These are phyloP conservation scores for Spheniscus mendiculus DNA, from an alignment of 2,113 vertebrate genomes.

Conservation along the genomic window DNA sequence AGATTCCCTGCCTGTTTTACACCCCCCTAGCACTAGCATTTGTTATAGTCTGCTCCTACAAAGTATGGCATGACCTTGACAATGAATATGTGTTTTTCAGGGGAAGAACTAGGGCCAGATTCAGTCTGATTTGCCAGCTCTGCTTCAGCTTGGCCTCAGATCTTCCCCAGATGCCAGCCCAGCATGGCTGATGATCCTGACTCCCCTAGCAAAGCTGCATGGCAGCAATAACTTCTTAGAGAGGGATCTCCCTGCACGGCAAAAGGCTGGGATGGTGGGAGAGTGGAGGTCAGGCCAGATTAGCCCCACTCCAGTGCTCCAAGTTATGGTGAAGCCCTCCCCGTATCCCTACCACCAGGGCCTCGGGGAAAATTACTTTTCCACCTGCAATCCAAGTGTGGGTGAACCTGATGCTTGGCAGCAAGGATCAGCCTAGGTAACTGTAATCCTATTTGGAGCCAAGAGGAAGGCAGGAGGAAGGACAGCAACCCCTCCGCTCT, in stretches of 20 bases:
- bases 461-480: background rate
- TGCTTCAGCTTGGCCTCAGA: background rate
- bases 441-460: background rate
- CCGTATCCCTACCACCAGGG: no score
- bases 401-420: background rate
- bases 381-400: background rate
- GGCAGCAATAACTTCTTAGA: background rate
- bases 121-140: background rate
- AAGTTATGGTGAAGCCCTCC: background rate
- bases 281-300: background rate
- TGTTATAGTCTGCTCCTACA: rapidly evolving
- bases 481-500: background rate
- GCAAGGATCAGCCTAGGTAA: background rate
- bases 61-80: background rate
- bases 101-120: background rate
- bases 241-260: rapidly evolving
- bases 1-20: background rate
- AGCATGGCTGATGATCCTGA: background rate
- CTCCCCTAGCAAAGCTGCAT: rapidly evolving
- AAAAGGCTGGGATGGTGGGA: background rate
- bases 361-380: background rate
- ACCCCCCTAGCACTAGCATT: background rate
- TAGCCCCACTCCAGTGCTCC: background rate
- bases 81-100: rapidly evolving
- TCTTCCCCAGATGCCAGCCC: background rate